Percentiles rank a stretch among this genome's conserved stretches.
phyloP scores from a whole-genome alignment of 2,888 invertebrate genomes.

The Ctena decussata region DNA sequence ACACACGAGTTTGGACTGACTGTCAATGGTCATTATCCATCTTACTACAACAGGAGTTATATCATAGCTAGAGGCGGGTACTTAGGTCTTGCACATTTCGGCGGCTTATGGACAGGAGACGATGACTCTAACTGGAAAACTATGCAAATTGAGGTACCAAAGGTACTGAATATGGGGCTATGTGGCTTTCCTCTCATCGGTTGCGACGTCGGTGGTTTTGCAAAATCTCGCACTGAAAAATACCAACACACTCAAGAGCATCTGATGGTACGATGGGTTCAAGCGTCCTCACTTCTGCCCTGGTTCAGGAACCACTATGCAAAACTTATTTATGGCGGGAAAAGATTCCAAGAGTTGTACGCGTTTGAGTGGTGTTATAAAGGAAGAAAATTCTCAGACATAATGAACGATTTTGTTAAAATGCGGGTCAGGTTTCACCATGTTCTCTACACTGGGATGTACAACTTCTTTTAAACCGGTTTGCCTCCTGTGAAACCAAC shows the following conservation, averaged over 20 bases:
- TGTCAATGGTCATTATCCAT: background rate
- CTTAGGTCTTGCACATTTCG: background rate
- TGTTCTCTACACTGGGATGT: background rate
- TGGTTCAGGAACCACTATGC: background rate
- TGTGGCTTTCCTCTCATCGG: background rate
- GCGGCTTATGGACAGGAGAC: background rate
- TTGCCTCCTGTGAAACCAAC: background rate
- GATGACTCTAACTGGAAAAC: background rate
- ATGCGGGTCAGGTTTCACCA: background rate
- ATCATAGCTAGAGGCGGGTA: background rate
- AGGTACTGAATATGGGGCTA: background rate
- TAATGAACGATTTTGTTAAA: background rate
- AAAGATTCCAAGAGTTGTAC: background rate
- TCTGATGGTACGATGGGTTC: background rate
- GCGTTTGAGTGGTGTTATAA: background rate
- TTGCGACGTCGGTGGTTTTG: background rate
- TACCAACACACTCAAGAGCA: background rate
- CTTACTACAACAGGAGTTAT: background rate
- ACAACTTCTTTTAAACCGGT: background rate
- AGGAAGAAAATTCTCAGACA: background rate
- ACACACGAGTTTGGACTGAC: background rate
- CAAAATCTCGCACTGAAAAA: background rate
- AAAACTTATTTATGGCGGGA: background rate
- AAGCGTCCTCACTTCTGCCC: background rate
- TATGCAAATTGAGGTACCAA: background rate